Conservation (phyloP, 2,888 invertebrate species). For the Trileptium ribeirensis region DNA sequence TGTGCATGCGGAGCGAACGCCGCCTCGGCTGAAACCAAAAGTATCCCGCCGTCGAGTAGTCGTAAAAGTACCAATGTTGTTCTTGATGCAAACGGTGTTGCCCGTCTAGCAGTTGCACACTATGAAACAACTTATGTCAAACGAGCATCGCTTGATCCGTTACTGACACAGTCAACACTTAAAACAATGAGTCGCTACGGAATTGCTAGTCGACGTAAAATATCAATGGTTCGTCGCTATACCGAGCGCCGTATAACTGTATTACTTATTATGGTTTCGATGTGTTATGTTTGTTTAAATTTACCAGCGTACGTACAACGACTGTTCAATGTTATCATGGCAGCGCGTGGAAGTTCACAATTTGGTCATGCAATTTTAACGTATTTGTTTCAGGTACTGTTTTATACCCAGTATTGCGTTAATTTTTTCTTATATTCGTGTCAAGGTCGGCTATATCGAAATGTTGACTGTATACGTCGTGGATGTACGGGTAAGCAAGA, state of each 20-base stretch:
- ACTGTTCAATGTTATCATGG: background rate
- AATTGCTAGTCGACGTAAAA: background rate
- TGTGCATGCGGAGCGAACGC: no score
- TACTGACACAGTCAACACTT: background rate
- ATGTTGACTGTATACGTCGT: background rate
- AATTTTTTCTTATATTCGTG: conserved; percentile 16
- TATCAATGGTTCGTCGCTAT: conserved; percentile 8
- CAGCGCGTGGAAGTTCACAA: background rate
- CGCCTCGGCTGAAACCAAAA: background rate
- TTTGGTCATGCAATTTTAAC: background rate
- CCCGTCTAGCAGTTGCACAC: background rate
- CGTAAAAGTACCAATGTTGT: background rate
- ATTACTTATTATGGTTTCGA: conserved; percentile 3
- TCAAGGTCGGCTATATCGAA: conserved; percentile 14
- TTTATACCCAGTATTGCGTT: conserved; percentile 14
- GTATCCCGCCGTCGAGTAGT: background rate
- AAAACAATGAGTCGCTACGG: background rate
- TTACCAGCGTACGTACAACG: conserved; percentile 16
- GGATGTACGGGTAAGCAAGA: background rate
- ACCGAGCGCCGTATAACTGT: conserved; percentile 15
- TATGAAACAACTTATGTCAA: background rate
- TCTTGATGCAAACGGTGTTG: no score
- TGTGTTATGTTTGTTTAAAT: conserved; percentile 5
- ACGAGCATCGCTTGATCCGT: background rate
- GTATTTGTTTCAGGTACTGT: conserved; percentile 3